These are phyloP conservation scores for Neocrepidodera transversa DNA, from an alignment of 2,888 invertebrate species.

Conservation along the genomic window DNA sequence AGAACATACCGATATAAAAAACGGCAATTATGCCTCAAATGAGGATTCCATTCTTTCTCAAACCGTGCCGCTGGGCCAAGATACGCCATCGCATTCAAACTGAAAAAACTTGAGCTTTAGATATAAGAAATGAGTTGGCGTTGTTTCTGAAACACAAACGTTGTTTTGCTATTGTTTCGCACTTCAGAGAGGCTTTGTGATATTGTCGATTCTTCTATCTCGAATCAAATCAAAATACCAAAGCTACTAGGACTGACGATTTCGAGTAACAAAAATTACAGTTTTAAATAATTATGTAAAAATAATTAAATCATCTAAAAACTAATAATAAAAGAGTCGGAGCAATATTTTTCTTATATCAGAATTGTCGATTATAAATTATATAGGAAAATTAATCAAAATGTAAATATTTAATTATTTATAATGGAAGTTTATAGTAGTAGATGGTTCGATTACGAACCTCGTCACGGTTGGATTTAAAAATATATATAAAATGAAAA, in stretches of 20 bases:
- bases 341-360: too few species aligned
- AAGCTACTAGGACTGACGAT: neutral
- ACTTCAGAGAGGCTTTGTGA: slow-evolving; percentile 26
- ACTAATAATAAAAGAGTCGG: too few species aligned
- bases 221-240: slow-evolving; percentile 16
- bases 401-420: too few species aligned
- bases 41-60: slow-evolving; percentile 1
- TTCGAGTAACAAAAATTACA: too few species aligned
- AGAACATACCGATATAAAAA: slow-evolving; percentile 4
- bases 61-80: slow-evolving; percentile 18
- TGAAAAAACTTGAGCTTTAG: slow-evolving; percentile 21
- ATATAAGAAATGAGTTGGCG: slow-evolving; percentile 24
- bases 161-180: slow-evolving; percentile 25
- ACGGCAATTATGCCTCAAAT: slow-evolving; percentile 7
- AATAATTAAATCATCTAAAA: too few species aligned
- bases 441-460: too few species aligned
- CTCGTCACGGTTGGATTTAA: too few species aligned
- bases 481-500: too few species aligned
- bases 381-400: too few species aligned
- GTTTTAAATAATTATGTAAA: too few species aligned
- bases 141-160: slow-evolving; percentile 20
- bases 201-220: slow-evolving; percentile 14
- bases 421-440: too few species aligned
- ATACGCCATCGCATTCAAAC: slow-evolving; percentile 12
- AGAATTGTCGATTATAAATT: too few species aligned